phyloP scores from a whole-genome alignment of 2,888 invertebrate genomes.

The Hermaeophaga mercurialis region DNA sequence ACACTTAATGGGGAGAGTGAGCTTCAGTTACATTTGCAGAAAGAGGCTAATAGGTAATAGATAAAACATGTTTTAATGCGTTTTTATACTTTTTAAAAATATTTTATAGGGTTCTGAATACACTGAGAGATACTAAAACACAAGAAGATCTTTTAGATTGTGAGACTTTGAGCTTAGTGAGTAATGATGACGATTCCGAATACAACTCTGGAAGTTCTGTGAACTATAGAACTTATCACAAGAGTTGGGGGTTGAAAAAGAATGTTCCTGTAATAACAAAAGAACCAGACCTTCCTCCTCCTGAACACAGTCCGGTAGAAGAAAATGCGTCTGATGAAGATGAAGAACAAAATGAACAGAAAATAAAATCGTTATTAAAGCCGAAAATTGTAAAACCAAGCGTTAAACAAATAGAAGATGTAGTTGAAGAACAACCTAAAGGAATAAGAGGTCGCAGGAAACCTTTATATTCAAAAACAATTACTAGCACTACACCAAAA shows the following conservation, averaged over 20 bases:
- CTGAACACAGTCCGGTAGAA: slow-evolving; percentile 46
- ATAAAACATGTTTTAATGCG: no score
- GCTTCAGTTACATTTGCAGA: slow-evolving; percentile 59
- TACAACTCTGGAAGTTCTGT: slow-evolving; percentile 64
- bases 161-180: slow-evolving; percentile 71
- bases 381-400: slow-evolving; percentile 67
- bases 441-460: slow-evolving; percentile 61
- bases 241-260: slow-evolving; percentile 60
- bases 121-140: slow-evolving; percentile 59
- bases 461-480: slow-evolving; percentile 63
- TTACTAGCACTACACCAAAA: slow-evolving; percentile 41
- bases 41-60: slow-evolving; percentile 60
- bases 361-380: slow-evolving; percentile 52
- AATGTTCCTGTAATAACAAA: slow-evolving; percentile 55
- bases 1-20: slow-evolving; percentile 49
- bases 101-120: slow-evolving; percentile 58
- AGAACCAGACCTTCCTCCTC: slow-evolving; percentile 5
- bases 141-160: slow-evolving; percentile 61
- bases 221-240: slow-evolving; percentile 66
- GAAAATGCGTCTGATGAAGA: slow-evolving; percentile 60
- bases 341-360: slow-evolving; percentile 57
- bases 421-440: slow-evolving; percentile 45
- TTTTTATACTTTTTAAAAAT: no score
- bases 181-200: slow-evolving; percentile 75
- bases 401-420: slow-evolving; percentile 46